Base-by-base conservation (phyloP, 2,797 vertebrate species). In the Mus minutoides region DNA sequence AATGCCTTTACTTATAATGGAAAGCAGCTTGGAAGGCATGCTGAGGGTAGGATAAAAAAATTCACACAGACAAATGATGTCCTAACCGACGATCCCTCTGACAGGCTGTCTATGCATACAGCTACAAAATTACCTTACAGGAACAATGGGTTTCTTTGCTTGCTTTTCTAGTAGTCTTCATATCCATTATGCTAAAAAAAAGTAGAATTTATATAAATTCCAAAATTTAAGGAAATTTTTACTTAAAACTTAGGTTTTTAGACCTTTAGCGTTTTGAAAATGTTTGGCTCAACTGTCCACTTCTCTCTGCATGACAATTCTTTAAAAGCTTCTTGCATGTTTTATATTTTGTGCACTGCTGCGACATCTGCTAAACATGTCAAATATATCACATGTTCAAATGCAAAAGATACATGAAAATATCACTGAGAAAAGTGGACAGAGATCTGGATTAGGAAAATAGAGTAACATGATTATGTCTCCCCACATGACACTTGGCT, bases 161-260 rank as follows among this genome's bases (percentile, higher is more conserved):
- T 95, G 22, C 0, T 46, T 91, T 90, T 60, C 26, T 64, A 46
- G 58, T 82, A n/a, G 62, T 10, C 4, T 7, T 91, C 13, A 43
- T 89, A 73, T 52, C 2, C 7, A 71, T 71, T 91, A 82, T 87
- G 0, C 37, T 87, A 56, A 46, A 73, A 91, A 94, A 95, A 64
- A 4, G 3, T 46, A 82, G 5, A 3, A 77, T 77, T 80, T 71
- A 86, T 46, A 31, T 82, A 34, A 76, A 86, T 19, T 89, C 5
- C 6, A 89, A 71, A 85, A 91, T 80, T 60, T 84, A 88, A 88
- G 54, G 31, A 79, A 86, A 94, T 13, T 2, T n/a, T 80, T 2
- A 73, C 62, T 91, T 60, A 60, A 89, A 80, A 76, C 75, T 89
- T 91, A 88, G 12, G 17, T 82, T 90, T 90, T 92, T 76, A 93